Percentiles rank a stretch among this genome's conserved stretches.
phyloP scores from a whole-genome alignment of 2,113 vertebrate genomes.

The Tonatia bakeri region DNA sequence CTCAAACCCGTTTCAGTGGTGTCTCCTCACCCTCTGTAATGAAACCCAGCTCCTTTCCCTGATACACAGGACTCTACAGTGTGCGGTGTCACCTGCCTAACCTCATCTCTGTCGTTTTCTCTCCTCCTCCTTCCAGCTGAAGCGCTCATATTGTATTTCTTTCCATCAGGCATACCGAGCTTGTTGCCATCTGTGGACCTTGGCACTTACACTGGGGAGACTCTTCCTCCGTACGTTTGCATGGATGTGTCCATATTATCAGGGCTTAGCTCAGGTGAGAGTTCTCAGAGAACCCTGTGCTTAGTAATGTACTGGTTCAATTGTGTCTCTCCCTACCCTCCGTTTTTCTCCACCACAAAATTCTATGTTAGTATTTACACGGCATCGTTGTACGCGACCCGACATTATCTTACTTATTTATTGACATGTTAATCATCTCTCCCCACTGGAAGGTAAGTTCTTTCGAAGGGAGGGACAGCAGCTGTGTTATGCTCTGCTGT shows the following conservation, averaged over 20 bases:
- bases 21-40: not conserved
- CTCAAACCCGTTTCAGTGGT: not conserved
- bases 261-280: not conserved
- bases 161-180: not conserved
- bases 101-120: not conserved
- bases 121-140: not conserved
- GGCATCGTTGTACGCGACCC: not conserved
- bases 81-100: not conserved
- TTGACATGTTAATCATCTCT: not conserved
- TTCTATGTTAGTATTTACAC: not conserved
- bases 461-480: not conserved
- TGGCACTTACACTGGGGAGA: not conserved
- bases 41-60: not conserved
- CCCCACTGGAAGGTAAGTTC: not conserved
- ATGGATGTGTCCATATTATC: not conserved
- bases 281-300: not conserved
- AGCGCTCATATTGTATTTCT: not conserved
- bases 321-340: not conserved
- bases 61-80: not conserved
- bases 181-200: not conserved
- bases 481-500: not conserved
- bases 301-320: not conserved
- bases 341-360: not conserved
- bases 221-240: not conserved
- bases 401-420: not conserved